These are phyloP conservation scores for Isoperla grammatica DNA, from an alignment of 2,888 invertebrate genomes.

Conservation along the genomic window DNA sequence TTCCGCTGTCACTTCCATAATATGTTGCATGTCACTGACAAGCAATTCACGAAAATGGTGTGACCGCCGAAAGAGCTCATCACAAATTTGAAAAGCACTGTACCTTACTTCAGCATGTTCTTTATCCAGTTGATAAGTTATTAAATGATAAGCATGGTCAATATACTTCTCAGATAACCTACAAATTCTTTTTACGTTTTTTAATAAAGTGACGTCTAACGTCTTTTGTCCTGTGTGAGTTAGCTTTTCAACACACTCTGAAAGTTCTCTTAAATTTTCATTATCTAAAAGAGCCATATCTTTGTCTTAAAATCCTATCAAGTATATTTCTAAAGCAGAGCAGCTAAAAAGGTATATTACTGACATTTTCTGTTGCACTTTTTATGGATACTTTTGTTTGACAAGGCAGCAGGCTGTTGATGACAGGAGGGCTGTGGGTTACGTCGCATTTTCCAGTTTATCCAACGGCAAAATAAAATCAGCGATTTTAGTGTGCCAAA, in stretches of 20 bases:
- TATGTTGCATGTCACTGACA: conserved; percentile 44
- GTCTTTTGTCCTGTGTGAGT: conserved; percentile 35
- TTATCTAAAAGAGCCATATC: conserved; percentile 19
- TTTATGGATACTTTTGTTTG: not conserved
- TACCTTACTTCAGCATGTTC: conserved; percentile 51
- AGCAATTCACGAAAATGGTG: conserved; percentile 47
- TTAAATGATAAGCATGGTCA: conserved; percentile 42
- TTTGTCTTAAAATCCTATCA: too few relatives aligned
- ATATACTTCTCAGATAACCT: conserved; percentile 45
- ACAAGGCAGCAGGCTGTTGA: not conserved
- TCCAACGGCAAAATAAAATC: too few relatives aligned
- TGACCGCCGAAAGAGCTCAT: conserved; percentile 49
- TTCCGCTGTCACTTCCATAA: conserved; percentile 46
- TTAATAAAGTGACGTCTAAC: conserved; percentile 30
- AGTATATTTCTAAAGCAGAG: too few relatives aligned
- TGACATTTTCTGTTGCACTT: not conserved
- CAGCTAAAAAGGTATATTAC: not conserved
- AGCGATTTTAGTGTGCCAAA: too few relatives aligned
- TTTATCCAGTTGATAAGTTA: conserved; percentile 45
- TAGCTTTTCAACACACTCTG: conserved; percentile 31
- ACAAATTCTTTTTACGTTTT: conserved; percentile 33
- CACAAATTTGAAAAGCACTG: conserved; percentile 47
- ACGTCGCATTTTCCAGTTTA: too few relatives aligned
- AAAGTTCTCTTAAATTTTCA: conserved; percentile 24
- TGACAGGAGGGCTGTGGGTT: not conserved